Percentiles rank a stretch among this genome's conserved stretches.
Evolutionary conservation across 1,140 invertebrate species (phyloP).

Genomic region (Drosophila littoralis): DNA sequence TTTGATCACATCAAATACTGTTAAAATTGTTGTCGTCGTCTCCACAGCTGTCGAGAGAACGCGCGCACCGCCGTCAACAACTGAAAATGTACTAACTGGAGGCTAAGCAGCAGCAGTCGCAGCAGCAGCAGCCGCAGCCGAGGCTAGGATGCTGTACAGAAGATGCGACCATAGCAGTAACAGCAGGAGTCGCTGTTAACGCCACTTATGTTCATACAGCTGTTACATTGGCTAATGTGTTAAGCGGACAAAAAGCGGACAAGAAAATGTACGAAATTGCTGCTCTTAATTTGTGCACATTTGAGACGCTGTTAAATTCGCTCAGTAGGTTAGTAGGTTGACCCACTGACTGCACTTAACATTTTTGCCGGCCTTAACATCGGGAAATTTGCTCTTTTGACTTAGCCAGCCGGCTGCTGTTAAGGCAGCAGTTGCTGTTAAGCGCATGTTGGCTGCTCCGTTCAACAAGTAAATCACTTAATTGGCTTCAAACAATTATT

Average conservation of each 20-base stretch:
- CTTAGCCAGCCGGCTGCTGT: conserved; percentile 6
- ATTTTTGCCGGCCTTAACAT: conserved; percentile 37
- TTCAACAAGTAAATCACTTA: conserved; percentile 27
- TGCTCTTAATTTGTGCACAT: conserved; percentile 38
- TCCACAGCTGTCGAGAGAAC: conserved; percentile 54
- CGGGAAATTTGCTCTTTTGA: conserved; percentile 64
- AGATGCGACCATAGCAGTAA: conserved; percentile 1
- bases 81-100: conserved; percentile 72
- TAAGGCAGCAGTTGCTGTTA: conserved; percentile 6
- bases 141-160: conserved; percentile 31
- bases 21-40: conserved; percentile 28
- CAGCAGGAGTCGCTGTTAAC: conserved; percentile 42
- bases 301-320: conserved; percentile 12
- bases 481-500: too few relatives aligned
- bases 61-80: conserved; percentile 73
- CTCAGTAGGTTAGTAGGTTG: conserved; percentile 78
- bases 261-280: neutral
- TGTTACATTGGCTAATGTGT: conserved; percentile 42
- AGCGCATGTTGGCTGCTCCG: neutral
- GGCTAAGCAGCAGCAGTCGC: conserved; percentile 7
- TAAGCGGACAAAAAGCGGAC: conserved; percentile 30
- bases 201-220: too few relatives aligned
- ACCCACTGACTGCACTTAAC: conserved; percentile 12
- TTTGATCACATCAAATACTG: conserved; percentile 33
- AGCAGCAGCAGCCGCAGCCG: conserved; percentile 29